Base-by-base conservation (phyloP, 2,797 vertebrate species). In the Trachurus trachurus region DNA sequence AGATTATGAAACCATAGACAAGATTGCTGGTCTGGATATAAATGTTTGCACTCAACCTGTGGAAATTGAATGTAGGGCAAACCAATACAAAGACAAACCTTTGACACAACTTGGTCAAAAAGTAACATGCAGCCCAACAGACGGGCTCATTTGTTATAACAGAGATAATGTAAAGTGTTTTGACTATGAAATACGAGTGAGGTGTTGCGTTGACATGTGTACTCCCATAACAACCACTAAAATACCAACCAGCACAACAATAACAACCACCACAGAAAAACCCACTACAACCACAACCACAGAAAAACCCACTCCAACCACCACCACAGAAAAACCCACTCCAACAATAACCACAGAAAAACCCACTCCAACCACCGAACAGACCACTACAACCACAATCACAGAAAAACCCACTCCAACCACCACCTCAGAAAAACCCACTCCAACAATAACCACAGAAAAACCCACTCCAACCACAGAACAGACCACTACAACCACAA, bases 101-200 rank as follows among this genome's bases (percentile, higher is more conserved):
- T 76, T 96, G 16, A 2, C 87, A 2, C 56, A 78, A 0, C 56
- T 95, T 15, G 89, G 66, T 0, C 95, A 96, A 86, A 85, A 2
- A 0, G 92, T 96, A 39, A 82, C 86, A 73, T 98, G 97, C 45
- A 91, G 85, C 80, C 68, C 53, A 37, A 44, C 1, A 1, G 8
- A 17, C 42, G 97, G 96, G 2, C 86, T 98, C 9, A 60, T 71
- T 40, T 97, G 97, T 71, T 68, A 81, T 44, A 96, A 97, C 82
- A 60, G 40, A 54, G 64, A 88, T 0, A 9, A 0, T 2, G 0
- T 0, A 71, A 37, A 5, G 0, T 97, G 96, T 76, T 22, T 71
- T 5, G 94, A 97, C 60, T 97, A 96, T 17, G 91, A 97, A 92
- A 94, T 97, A 26, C 87, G 82, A 76, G 54, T 96, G 0, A 62